Base-by-base conservation (phyloP, 2,113 vertebrate species). In the Platycercus adscitus region DNA sequence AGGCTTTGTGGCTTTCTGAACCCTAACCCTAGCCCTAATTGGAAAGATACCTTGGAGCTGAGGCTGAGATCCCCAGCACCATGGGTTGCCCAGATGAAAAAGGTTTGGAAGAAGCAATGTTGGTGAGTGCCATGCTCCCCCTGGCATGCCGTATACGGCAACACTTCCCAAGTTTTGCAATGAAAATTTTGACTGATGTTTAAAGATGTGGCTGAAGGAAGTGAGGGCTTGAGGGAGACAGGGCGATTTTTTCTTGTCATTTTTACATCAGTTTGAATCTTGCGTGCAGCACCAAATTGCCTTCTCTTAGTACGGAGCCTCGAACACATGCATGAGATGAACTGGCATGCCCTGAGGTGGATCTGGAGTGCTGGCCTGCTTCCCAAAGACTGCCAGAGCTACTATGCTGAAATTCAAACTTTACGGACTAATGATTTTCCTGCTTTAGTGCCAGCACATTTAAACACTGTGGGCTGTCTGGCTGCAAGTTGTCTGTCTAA, bases 361-460 rank as follows among this genome's bases (percentile, higher is more conserved):
- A 63, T 86, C 81, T 91, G 93, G 56, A 81, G 86, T 2, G 0
- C 69, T 96, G 95, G 80, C 83, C 35, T 20, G 39, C 44, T 92
- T 92, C 91, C 91, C 93, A 81, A 92, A 61, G 94, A 79, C 83
- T 93, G 65, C 73, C 69, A 85, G 73, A 93, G 61, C 65, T 91
- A 6, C 69, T 55, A 1, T 16, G 35, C 72, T 93, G 77, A 92
- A 92, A 86, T 84, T 79, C 80, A 86, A n/a, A 86, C 35, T 84
- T 65, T n/a, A 81, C 17, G 47, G 77, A 60, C 65, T 91, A 69
- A 75, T 89, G 73, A 43, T 88, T 95, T 92, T 68, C 35, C 46
- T 92, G 26, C n/a, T 68, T 85, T 89, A 78, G 33, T 91, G 91
- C 72, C 72, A 92, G 50, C 60, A 29, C 13, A 21, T 86, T 88